Evolutionary conservation across 2,113 vertebrate species (phyloP).

Genomic region (Macquaria ambigua): DNA sequence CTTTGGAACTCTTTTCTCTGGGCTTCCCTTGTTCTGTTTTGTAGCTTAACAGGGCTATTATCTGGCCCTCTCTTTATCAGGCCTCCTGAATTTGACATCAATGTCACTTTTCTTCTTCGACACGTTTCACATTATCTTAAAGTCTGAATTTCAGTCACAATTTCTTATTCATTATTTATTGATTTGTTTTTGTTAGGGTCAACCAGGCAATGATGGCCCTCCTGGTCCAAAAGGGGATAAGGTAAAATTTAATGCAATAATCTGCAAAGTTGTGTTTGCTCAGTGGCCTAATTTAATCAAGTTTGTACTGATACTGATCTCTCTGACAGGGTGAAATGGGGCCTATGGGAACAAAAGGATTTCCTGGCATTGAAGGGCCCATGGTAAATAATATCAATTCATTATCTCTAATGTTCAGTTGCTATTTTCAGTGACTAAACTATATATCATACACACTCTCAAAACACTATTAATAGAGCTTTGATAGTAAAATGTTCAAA

Average conservation of each 20-base stretch:
- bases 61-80: no score
- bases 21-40: no score
- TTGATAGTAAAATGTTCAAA: not conserved
- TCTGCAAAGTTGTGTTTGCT: not conserved
- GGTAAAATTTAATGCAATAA: slow-evolving; percentile 71
- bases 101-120: no score
- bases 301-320: slow-evolving; percentile 9
- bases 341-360: slow-evolving; percentile 78
- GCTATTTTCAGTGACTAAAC: no score
- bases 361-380: slow-evolving; percentile 82
- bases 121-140: not conserved
- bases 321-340: slow-evolving; percentile 81
- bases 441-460: no score
- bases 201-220: slow-evolving; percentile 76
- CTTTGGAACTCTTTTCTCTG: no score
- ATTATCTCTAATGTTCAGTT: not conserved
- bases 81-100: no score
- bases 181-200: slow-evolving; percentile 77
- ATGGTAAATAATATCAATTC: slow-evolving; percentile 75
- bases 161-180: not conserved
- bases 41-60: no score
- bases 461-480: not conserved
- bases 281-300: not conserved
- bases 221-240: slow-evolving; percentile 84
- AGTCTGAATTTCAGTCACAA: not conserved